Evolutionary conservation across 2,113 vertebrate species (phyloP), one percentile per base, ranked within the genome.

Genomic region (Bothrops jararaca): DNA sequence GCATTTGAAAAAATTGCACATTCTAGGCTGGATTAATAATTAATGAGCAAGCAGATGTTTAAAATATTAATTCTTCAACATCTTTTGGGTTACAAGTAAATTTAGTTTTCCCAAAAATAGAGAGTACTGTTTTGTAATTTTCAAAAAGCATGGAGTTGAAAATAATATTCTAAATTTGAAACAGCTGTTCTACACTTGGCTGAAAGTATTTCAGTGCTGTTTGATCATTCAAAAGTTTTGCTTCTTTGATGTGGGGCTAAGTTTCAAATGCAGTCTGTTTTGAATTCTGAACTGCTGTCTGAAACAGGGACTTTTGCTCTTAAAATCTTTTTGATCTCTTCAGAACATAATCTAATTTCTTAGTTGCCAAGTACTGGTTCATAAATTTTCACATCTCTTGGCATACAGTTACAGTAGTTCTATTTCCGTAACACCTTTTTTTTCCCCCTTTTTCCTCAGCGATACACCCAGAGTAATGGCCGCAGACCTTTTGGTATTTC

Each of bases 401-500:
- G 54, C 15, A 86, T 91, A 4, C 0, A 0, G 53, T 80, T 42
- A 22, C 0, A 1, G 7, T 80, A 42, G 7, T 89, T 39, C 89
- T 64, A 57, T 11, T 92, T 1, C 39, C 20, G 20, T 34, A 50
- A 54, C n/a, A 3, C 0, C 1, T 92, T 10, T 95, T 42, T 54
- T 20, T 0, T 42, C 3, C 11, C 11, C 10, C 29, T 90, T 58
- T 60, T 50, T 93, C 42, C 0, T 22, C 95, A 99, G 98, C 98
- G 98, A 23, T 99, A 98, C 64, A 99, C 98, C 0, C 98, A 99
- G 89, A 99, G 98, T 96, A 99, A 98, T 0, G 98, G 98, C 1
- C 98, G 98, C 93, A 96, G 98, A 13, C 98, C 98, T 1, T 99
- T 99, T 2, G 98, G 98, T 4, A 99, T 99, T 95, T 99, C 98